A percentile compares a stretch with the other conserved stretches of the same genome.
phyloP scores from a whole-genome alignment of 2,888 invertebrate genomes.

The Rhabditoides inermis region DNA sequence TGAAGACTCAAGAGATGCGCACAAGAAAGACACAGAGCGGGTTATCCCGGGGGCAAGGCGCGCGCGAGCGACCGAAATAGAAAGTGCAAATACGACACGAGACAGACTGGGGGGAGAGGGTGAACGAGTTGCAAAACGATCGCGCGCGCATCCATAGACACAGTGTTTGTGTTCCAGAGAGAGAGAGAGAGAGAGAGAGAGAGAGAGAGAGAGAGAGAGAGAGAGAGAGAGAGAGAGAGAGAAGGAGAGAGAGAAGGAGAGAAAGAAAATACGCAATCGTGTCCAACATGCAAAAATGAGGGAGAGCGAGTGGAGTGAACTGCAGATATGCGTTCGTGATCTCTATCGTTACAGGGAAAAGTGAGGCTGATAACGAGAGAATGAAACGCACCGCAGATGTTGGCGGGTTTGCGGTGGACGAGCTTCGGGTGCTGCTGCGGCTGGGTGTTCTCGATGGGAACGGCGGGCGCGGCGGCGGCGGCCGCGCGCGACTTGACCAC shows the following conservation, averaged over 20 bases:
- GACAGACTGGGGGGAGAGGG: background rate
- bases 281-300: no score
- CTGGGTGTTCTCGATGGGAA: conserved; percentile 25
- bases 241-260: background rate
- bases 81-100: background rate
- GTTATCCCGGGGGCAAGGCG: background rate
- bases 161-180: background rate
- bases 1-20: background rate
- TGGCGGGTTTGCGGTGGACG: conserved; percentile 20
- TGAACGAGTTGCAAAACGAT: no score
- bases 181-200: background rate
- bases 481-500: conserved; percentile 47
- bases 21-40: background rate
- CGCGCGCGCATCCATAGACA: no score
- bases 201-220: background rate
- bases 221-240: no score
- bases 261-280: background rate
- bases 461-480: conserved; percentile 11
- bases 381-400: conserved; percentile 34
- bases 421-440: conserved; percentile 27
- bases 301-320: background rate
- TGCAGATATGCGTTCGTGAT: background rate
- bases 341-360: no score
- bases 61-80: background rate
- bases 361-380: background rate